Conservation (phyloP, 2,888 invertebrate species). For the Pharmacophagus antenor region DNA sequence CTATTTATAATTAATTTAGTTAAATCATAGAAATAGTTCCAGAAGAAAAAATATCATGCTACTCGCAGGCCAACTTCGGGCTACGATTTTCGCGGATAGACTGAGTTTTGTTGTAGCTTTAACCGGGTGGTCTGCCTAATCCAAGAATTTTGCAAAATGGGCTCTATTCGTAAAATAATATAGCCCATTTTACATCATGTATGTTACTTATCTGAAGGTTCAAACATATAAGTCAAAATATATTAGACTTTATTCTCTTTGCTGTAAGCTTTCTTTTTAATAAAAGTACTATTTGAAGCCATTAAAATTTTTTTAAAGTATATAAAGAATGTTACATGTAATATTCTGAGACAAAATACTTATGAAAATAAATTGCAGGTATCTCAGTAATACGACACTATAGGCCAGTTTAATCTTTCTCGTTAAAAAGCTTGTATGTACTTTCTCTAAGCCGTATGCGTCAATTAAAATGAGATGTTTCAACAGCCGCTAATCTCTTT, state of each 20-base stretch:
- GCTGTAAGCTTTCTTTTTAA: slow-evolving; percentile 1
- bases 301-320: not conserved
- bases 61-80: slow-evolving; percentile 42
- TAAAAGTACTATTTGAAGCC: not conserved
- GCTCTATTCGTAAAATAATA: slow-evolving; percentile 10
- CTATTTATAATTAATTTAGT: not conserved
- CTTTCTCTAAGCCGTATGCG: too few species aligned
- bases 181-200: slow-evolving; percentile 13
- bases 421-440: not conserved
- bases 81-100: slow-evolving; percentile 47
- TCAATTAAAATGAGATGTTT: not conserved
- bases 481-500: not conserved
- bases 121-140: slow-evolving; percentile 29
- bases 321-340: not conserved
- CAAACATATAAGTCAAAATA: slow-evolving; percentile 5
- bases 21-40: not conserved
- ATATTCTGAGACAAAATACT: not conserved
- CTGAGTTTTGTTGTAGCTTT: slow-evolving; percentile 43
- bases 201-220: not conserved
- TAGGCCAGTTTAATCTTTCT: not conserved
- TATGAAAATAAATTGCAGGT: not conserved
- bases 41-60: slow-evolving; percentile 22
- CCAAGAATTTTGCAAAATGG: slow-evolving; percentile 14
- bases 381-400: not conserved
- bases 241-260: slow-evolving; percentile 14